Base-by-base conservation (phyloP, 2,113 vertebrate genomes). In the Oxygymnocypris stewartii region DNA sequence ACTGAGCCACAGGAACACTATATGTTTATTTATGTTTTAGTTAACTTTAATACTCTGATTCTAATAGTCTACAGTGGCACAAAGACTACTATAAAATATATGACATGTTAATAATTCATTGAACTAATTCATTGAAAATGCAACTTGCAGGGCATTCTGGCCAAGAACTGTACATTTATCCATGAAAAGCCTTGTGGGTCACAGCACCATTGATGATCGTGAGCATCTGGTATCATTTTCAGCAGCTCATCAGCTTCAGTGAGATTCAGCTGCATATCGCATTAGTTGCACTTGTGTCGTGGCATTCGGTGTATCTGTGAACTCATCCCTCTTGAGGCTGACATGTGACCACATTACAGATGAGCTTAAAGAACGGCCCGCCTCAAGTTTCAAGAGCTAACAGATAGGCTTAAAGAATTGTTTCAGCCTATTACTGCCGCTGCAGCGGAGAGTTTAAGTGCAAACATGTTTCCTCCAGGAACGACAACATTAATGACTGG, bases 231-330 rank as follows among this genome's bases (percentile, higher is more conserved):
- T 14, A 16, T 76, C 42, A 6, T 76, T 85, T 76, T 18, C 20
- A 6, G 84, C 8, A 57, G 59, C 44, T 85, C 61, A 79, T 78
- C 83, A 61, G 73, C 51, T 75, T 65, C 31, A 9, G 57, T 61
- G 11, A 84, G 87, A 86, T 74, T 81, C 77, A 40, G 23, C 77
- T 6, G 65, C 61, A 51, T 61, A 84, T 87, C 73, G 65, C 84
- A 73, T 84, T 84, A 63, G 54, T 54, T 77, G 74, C 54, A 79
- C 84, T 87, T 87, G 76, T 9, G 16, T 74, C n/a, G 18, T 69
- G 44, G n/a, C 35, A 40, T 44, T 81, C 81, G 31, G 69, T 65
- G 28, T 42, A 40, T 63, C 9, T 0, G 76, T 86, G 82, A 87
- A 71, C 47, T 42, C 69, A 2, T 37, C 61, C 23, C 81, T 63